Evolutionary conservation across 2,113 vertebrate genomes (phyloP).

Genomic region (Ivindomyrus marchei): DNA sequence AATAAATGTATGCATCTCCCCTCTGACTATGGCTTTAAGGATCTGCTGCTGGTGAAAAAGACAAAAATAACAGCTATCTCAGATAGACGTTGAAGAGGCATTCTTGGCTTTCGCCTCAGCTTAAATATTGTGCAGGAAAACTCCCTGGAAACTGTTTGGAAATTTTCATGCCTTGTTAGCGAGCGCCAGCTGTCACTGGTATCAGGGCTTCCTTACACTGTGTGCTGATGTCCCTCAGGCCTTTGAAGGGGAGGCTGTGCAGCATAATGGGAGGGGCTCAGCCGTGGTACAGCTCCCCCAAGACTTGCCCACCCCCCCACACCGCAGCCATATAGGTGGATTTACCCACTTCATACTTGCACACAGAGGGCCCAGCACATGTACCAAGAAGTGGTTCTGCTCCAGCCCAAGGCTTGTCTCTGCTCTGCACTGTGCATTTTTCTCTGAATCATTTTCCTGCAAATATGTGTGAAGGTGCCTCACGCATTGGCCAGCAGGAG

Average conservation of each 20-base stretch:
- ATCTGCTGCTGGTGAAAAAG: not conserved
- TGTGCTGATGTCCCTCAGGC: not conserved
- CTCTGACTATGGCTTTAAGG: not conserved
- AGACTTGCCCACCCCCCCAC: no score
- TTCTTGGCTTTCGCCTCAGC: not conserved
- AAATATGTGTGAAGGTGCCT: not conserved
- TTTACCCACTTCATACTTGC: not conserved
- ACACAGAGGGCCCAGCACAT: not conserved
- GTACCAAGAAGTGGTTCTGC: not conserved
- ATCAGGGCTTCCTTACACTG: not conserved
- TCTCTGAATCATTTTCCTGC: conserved; percentile 25
- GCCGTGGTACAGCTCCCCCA: not conserved
- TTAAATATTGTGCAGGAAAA: not conserved
- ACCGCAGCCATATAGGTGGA: not conserved
- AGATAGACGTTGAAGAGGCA: not conserved
- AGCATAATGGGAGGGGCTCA: not conserved
- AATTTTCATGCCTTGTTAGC: not conserved
- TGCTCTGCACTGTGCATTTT: not conserved
- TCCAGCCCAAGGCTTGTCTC: not conserved
- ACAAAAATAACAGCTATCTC: not conserved
- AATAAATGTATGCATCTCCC: not conserved
- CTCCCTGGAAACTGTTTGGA: not conserved
- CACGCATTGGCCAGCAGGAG: not conserved
- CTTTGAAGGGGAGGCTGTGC: not conserved
- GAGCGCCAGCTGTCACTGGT: not conserved